phyloP scores from a whole-genome alignment of 2,113 vertebrate genomes.

The Syngnathus scovelli region DNA sequence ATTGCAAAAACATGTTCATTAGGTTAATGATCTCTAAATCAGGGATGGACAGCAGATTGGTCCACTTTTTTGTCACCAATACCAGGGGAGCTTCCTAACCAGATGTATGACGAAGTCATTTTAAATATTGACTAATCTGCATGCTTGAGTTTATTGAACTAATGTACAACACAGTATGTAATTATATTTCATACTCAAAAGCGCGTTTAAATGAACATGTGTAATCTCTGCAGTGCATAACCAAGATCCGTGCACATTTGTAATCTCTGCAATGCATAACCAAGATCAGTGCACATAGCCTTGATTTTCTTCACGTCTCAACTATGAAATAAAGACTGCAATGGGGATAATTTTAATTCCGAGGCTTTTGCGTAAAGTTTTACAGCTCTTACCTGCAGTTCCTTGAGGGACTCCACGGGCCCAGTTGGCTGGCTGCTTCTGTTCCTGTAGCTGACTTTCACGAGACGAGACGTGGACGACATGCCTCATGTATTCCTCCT shows the following conservation, averaged over 20 bases:
- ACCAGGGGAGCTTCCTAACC: too few species aligned
- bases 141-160: too few species aligned
- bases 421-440: slow-evolving; percentile 34
- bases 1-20: too few species aligned
- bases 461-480: slow-evolving; percentile 43
- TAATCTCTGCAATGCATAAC: not conserved
- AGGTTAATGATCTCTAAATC: too few species aligned
- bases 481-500: slow-evolving; percentile 19
- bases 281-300: not conserved
- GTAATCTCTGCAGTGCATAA: not conserved
- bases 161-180: too few species aligned
- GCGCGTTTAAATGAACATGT: not conserved
- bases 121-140: too few species aligned
- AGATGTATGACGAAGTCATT: too few species aligned
- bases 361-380: not conserved
- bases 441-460: slow-evolving; percentile 58
- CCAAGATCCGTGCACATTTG: not conserved
- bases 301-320: too few species aligned
- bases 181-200: too few species aligned
- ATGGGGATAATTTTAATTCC: not conserved
- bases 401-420: slow-evolving; percentile 49
- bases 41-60: too few species aligned
- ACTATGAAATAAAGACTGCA: too few species aligned
- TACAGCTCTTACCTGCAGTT: slow-evolving; percentile 63
- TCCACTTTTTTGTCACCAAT: too few species aligned